Evolutionary conservation across 2,797 vertebrate species (phyloP).

Genomic region (Protonibea diacanthus): DNA sequence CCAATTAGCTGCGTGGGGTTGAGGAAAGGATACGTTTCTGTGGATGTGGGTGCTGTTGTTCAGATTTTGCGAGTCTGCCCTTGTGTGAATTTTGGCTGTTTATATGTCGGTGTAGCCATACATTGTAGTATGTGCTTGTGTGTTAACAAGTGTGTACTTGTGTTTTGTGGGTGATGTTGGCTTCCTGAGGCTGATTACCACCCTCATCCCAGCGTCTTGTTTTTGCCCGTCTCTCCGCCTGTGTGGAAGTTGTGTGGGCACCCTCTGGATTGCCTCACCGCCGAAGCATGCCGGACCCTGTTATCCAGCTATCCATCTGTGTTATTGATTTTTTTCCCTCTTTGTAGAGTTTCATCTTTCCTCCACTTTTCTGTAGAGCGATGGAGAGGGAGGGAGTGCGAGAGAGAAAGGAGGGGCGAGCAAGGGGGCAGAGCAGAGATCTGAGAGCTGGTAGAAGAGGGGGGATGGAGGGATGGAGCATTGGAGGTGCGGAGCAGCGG

Average conservation of each 20-base stretch:
- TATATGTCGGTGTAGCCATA: constrained; percentile 44
- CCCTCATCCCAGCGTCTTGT: constrained; percentile 80
- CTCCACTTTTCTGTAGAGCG: constrained; percentile 82
- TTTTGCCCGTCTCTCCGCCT: constrained; percentile 81
- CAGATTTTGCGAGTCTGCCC: constrained; percentile 11
- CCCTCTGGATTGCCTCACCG: constrained; percentile 87
- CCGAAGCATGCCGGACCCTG: constrained; percentile 87
- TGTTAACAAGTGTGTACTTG: constrained; percentile 64
- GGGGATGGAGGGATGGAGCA: constrained; percentile 55
- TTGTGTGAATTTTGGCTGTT: constrained; percentile 23
- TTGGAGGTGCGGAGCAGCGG: constrained; percentile 61
- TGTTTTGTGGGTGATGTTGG: constrained; percentile 75
- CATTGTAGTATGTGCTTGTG: constrained; percentile 30
- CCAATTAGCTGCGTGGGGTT: constrained; percentile 28
- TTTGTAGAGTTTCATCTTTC: constrained; percentile 88
- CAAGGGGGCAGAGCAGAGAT: constrained; percentile 79
- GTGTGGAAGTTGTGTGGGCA: constrained; percentile 88
- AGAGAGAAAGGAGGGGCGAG: constrained; percentile 70
- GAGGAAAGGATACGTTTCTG: background rate
- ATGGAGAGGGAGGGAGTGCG: constrained; percentile 70
- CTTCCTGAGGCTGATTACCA: constrained; percentile 83
- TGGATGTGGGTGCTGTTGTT: constrained; percentile 35
- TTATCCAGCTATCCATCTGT: constrained; percentile 89
- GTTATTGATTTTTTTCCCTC: constrained; percentile 87
- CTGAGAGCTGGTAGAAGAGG: constrained; percentile 74